These are phyloP conservation scores for Leptinotarsa undecemlineata DNA, from an alignment of 1,140 invertebrate genomes.

Conservation along the genomic window DNA sequence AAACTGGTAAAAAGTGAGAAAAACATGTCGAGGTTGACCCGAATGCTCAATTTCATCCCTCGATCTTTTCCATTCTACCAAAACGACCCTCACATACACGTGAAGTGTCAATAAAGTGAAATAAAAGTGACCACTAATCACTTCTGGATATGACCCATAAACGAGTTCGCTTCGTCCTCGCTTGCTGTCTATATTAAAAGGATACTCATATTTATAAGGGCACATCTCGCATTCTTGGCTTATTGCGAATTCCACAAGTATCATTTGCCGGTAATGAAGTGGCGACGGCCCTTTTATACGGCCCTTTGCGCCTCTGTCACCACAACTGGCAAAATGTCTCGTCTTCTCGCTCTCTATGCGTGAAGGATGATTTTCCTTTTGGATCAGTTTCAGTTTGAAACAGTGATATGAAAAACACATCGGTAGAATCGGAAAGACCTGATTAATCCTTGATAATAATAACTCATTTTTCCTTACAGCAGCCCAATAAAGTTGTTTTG, in stretches of 20 bases:
- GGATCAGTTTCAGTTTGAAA: no score
- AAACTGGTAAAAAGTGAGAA: no score
- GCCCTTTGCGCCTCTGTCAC: conserved; percentile 4
- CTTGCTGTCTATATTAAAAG: conserved; percentile 22
- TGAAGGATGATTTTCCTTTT: no score
- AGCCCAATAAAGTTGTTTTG: no score
- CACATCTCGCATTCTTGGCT: conserved; percentile 47
- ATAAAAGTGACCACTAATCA: conserved; percentile 26
- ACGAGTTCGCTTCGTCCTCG: conserved; percentile 4
- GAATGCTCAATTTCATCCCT: background rate
- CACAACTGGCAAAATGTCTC: background rate
- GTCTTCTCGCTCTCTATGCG: background rate
- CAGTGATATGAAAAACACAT: no score
- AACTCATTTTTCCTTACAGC: no score
- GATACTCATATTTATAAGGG: conserved; percentile 50
- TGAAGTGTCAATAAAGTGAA: conserved; percentile 10
- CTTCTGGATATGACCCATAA: conserved; percentile 39
- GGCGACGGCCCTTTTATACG: conserved; percentile 43
- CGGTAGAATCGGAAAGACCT: no score
- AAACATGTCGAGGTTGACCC: no score
- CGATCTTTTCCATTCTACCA: background rate
- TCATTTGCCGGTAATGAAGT: conserved; percentile 53
- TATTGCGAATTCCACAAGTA: conserved; percentile 55
- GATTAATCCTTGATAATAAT: no score
- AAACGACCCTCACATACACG: background rate